Evolutionary conservation across 1,140 invertebrate species (phyloP).

Genomic region (Samia ricini): DNA sequence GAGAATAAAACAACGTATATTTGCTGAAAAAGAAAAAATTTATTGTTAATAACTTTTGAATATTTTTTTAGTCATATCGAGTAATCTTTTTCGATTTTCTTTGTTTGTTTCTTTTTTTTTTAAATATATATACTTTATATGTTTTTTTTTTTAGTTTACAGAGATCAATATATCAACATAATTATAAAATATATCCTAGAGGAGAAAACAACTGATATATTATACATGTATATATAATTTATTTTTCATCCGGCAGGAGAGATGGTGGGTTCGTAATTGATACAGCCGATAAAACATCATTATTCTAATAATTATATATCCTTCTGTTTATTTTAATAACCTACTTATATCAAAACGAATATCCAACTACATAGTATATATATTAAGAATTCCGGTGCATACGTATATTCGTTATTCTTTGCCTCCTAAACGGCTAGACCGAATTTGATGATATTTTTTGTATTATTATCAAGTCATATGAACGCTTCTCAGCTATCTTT

Average conservation of each 20-base stretch:
- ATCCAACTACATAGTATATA: background rate
- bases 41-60: conserved; percentile 38
- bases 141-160: background rate
- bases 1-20: conserved; percentile 10
- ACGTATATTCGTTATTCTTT: too few relatives aligned
- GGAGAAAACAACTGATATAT: background rate
- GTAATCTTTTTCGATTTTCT: conserved; percentile 30
- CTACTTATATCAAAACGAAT: background rate
- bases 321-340: background rate
- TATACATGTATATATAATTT: conserved; percentile 23
- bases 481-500: too few relatives aligned
- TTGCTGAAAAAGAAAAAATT: conserved; percentile 52
- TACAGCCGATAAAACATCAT: background rate
- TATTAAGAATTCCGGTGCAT: too few relatives aligned
- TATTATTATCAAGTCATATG: too few relatives aligned
- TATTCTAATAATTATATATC: background rate
- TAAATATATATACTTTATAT: conserved; percentile 18
- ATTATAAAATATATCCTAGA: background rate
- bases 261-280: conserved; percentile 32
- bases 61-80: conserved; percentile 23
- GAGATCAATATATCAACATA: background rate
- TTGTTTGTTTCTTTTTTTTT: conserved; percentile 24
- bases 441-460: too few relatives aligned
- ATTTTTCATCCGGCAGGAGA: conserved; percentile 36
- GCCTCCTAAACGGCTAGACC: too few relatives aligned